Evolutionary conservation across 1,140 invertebrate genomes (phyloP).

Genomic region (Drosophila dunni): DNA sequence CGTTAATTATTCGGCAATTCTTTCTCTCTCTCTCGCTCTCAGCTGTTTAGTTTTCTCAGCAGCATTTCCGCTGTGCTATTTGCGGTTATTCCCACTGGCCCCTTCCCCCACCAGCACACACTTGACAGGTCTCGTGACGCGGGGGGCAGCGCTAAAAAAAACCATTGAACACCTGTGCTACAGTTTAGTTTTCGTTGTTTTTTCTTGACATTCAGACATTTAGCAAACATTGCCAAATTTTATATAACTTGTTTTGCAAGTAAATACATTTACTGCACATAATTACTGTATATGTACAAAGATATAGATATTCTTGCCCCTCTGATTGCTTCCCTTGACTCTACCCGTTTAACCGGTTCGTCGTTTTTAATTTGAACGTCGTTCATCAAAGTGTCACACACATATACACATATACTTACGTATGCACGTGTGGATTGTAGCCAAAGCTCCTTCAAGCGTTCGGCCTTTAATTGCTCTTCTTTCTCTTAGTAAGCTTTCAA

Average conservation of each 20-base stretch:
- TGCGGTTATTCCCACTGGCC: background rate
- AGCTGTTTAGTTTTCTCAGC: too few relatives aligned
- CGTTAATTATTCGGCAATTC: conserved; percentile 7
- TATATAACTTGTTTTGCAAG: conserved; percentile 68
- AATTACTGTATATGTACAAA: conserved; percentile 9
- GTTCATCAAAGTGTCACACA: conserved; percentile 4
- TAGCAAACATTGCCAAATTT: conserved; percentile 39
- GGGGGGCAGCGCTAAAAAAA: conserved; percentile 34
- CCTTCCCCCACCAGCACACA: background rate
- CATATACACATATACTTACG: background rate
- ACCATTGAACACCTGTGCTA: conserved; percentile 64
- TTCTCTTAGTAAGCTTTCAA: conserved; percentile 3
- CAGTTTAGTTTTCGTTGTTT: conserved; percentile 9
- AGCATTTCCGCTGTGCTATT: conserved; percentile 26
- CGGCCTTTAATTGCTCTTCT: background rate
- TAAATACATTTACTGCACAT: conserved; percentile 5
- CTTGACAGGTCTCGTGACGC: conserved; percentile 24
- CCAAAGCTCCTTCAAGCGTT: conserved; percentile 10
- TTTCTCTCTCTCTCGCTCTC: background rate
- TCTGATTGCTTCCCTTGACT: background rate
- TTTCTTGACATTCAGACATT: conserved; percentile 35
- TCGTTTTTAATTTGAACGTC: background rate
- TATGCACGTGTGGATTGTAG: background rate
- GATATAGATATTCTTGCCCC: conserved; percentile 5
- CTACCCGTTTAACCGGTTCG: conserved; percentile 17